phyloP scores from a whole-genome alignment of 2,113 vertebrate species.

The Sinocyclocheilus anophthalmus region DNA sequence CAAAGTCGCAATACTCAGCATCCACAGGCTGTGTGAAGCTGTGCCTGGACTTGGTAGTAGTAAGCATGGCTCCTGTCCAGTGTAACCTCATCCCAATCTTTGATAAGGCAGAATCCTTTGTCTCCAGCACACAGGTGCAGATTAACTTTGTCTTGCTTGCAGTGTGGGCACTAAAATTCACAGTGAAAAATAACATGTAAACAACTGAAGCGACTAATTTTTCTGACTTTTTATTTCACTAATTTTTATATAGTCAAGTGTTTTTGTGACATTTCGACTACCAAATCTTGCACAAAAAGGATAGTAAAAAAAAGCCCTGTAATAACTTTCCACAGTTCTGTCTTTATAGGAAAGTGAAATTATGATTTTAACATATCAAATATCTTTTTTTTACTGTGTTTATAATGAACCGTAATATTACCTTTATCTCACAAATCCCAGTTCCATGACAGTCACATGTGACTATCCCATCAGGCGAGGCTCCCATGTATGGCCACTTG shows the following conservation, averaged over 20 bases:
- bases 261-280: no score
- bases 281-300: no score
- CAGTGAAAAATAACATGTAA: no score
- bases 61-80: conserved; percentile 32
- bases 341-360: no score
- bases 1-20: background rate
- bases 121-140: conserved; percentile 29
- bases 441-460: conserved; percentile 37
- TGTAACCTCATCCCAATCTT: conserved; percentile 28
- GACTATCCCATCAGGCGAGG: conserved; percentile 38
- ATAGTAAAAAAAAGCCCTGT: no score
- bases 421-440: conserved; percentile 42
- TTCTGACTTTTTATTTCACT: no score
- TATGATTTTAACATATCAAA: no score
- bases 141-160: background rate
- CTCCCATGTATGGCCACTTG: conserved; percentile 44
- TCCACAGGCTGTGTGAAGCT: conserved; percentile 34
- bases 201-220: no score
- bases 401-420: no score
- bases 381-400: no score
- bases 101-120: conserved; percentile 27
- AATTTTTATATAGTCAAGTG: no score
- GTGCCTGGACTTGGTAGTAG: conserved; percentile 37
- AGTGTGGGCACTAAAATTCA: background rate
- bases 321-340: no score